phyloP scores from a whole-genome alignment of 2,888 invertebrate genomes.

The Eupithecia tripunctaria region DNA sequence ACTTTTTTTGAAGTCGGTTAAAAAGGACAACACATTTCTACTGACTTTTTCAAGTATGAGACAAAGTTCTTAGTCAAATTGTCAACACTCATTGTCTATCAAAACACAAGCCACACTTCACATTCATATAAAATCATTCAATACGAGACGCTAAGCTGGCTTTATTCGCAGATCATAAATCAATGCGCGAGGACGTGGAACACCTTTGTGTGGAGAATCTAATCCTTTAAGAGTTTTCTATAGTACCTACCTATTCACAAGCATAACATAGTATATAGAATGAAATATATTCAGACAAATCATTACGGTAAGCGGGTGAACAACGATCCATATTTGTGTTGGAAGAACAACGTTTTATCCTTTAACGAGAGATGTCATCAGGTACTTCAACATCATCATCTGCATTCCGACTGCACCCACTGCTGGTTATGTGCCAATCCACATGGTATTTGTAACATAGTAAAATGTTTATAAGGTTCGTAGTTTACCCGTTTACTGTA shows the following conservation, averaged over 20 bases:
- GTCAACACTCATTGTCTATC: background rate
- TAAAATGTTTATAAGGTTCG: too few relatives aligned
- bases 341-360: too few relatives aligned
- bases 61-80: background rate
- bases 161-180: constrained; percentile 80
- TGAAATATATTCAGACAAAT: background rate
- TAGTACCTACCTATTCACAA: background rate
- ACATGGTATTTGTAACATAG: too few relatives aligned
- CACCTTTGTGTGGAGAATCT: constrained; percentile 73
- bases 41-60: background rate
- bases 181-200: constrained; percentile 65
- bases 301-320: too few relatives aligned
- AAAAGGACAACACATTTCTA: too few relatives aligned
- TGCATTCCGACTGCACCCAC: too few relatives aligned
- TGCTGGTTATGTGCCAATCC: too few relatives aligned
- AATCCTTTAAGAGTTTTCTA: constrained; percentile 76
- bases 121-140: background rate
- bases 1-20: too few relatives aligned
- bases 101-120: constrained; percentile 10
- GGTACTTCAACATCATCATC: too few relatives aligned
- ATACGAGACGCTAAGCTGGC: constrained; percentile 42
- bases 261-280: background rate
- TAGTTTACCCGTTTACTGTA: too few relatives aligned
- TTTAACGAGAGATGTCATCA: too few relatives aligned
- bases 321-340: too few relatives aligned